Base-by-base conservation (phyloP, 2,797 vertebrate species). In the Crenichthys baileyi region DNA sequence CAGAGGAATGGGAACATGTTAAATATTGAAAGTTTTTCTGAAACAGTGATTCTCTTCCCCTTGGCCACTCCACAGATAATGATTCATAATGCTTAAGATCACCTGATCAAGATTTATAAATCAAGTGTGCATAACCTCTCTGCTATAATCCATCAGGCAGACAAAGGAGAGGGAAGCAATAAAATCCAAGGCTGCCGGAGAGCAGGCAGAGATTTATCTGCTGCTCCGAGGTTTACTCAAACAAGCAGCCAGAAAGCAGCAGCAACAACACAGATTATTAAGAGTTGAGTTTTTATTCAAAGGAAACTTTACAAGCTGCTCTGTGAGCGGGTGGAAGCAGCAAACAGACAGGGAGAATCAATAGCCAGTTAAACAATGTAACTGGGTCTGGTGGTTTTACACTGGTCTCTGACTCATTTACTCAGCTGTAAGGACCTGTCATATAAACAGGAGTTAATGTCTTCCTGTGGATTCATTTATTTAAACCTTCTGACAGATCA, bases 71-170 rank as follows among this genome's bases (percentile, higher is more conserved):
- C 18, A 15, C 72, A 85, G 84, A 86, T 79, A 73, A 80, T 91
- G 90, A 93, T 89, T 92, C 83, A 88, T 90, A 84, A 83, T 85
- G 80, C 85, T 88, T 83, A 89, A 91, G 84, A 90, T 85, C 9
- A 61, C 78, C 80, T 81, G 83, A 92, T 91, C 87, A 84, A 90
- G 90, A 93, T 93, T 93, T 91, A 92, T 92, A 90, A 88, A 84
- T 86, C 76, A 82, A 84, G 90, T 84, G 87, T 84, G 88, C 90
- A 92, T 94, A 92, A 90, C 93, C 90, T 85, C 77, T 87, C 77
- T 31, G 51, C 81, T 77, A 76, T 89, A 91, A 93, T 93, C 90
- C 88, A 90, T 93, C 92, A 91, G 83, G 39, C 80, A 90, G 89
- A 92, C 89, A 90, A 89, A 93, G 80, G 73, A 91, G 86, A 89